Base-by-base conservation (phyloP, 2,113 vertebrate species). In the Budorcas taxicolor region DNA sequence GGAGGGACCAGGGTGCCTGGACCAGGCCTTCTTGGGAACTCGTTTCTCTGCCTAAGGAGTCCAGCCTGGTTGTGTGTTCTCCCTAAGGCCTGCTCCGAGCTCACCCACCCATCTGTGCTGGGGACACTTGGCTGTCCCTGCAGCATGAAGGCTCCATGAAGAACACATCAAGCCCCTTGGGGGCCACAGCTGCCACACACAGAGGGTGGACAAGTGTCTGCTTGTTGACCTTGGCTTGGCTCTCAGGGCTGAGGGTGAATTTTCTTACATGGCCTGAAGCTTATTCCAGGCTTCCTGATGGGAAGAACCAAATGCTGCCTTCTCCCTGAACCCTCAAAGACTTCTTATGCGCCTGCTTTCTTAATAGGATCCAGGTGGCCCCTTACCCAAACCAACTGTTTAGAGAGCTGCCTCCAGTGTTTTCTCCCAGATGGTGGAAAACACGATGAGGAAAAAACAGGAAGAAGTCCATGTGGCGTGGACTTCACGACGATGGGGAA, bases 211-310 rank as follows among this genome's bases (percentile, higher is more conserved):
- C 17, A 17, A 83, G 27, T 0, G 1, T 78, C 64, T 93, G 40
- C 58, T 50, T 50, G 67, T 90, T 89, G 83, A 67, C 87, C 83
- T 81, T 91, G 87, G 64, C 90, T 83, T 60, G 76, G n/a, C 50
- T 60, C 67, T 45, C 3, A 13, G 53, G 1, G 31, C 36, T 0
- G 0, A 27, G 12, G 13, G 43, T 7, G 40, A 55, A 47, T 53
- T 7, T 88, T 52, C 80, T 82, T 33, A 27, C 15, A 1, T 3
- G 12, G 74, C 45, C 33, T 27, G 23, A 76, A 87, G 45, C 76
- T 84, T 50, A 43, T 43, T 57, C 45, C 7, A 40, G 76, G 6
- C 13, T 52, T 81, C 40, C n/a, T 0, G 1, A 29, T 0, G 6
- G 40, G 64, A 43, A 67, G 47, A 92, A 57, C 40, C 19, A 36